These are phyloP conservation scores for Bombus sibiricus DNA, from an alignment of 1,140 invertebrate genomes.

Conservation along the genomic window DNA sequence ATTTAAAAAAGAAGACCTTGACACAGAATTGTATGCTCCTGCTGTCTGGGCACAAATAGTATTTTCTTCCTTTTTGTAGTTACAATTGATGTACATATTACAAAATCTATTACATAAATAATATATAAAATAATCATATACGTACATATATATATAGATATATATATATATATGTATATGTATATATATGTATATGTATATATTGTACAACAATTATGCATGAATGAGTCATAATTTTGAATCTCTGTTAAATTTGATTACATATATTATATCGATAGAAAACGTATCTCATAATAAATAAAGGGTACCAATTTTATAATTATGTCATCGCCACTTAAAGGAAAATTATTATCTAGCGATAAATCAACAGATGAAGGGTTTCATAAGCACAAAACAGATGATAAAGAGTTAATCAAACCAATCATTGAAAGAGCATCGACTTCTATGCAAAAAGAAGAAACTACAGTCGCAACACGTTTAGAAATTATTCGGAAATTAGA, in stretches of 20 bases:
- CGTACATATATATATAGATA: background rate
- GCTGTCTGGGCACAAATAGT: background rate
- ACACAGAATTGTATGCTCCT: background rate
- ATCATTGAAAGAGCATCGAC: background rate
- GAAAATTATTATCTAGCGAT: background rate
- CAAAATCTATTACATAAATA: background rate
- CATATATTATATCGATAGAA: background rate
- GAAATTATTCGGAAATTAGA: slow-evolving; percentile 9
- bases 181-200: too few species aligned
- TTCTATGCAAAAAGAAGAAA: background rate
- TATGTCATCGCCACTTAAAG: background rate
- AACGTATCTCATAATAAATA: background rate
- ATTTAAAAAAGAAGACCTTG: background rate
- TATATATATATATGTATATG: too few species aligned
- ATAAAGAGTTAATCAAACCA: background rate
- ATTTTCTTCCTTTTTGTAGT: background rate
- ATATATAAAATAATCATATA: background rate
- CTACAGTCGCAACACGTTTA: slow-evolving; percentile 3
- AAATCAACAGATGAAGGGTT: background rate
- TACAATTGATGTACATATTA: too few species aligned
- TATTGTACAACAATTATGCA: background rate
- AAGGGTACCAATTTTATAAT: background rate
- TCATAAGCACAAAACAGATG: background rate
- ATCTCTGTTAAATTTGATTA: background rate
- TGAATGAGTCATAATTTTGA: background rate